Evolutionary conservation across 1,140 invertebrate species (phyloP).

Genomic region (Leptinotarsa texana): DNA sequence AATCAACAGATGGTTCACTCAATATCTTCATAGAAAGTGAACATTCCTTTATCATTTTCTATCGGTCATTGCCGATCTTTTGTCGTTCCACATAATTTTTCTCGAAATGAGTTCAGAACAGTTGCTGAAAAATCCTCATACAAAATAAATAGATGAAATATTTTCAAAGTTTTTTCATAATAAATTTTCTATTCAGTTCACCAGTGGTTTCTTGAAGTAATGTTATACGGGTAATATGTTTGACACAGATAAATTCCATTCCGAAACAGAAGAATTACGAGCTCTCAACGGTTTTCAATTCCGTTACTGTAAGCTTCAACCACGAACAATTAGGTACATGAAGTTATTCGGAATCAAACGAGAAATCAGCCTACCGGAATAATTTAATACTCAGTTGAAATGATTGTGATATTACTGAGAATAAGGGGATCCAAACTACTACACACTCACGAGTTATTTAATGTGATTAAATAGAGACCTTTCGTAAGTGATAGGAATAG

Average conservation of each 20-base stretch:
- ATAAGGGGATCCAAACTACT: not conserved
- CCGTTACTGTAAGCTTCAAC: not conserved
- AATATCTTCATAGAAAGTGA: too few relatives aligned
- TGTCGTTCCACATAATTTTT: too few relatives aligned
- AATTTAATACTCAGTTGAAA: slow-evolving; percentile 1
- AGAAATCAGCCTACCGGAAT: not conserved
- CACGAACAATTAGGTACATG: not conserved
- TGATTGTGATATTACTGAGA: slow-evolving; percentile 6
- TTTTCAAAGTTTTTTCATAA: not conserved
- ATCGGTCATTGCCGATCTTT: too few relatives aligned
- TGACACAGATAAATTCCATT: not conserved
- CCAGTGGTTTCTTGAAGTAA: not conserved
- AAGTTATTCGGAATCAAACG: not conserved
- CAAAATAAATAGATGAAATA: too few relatives aligned
- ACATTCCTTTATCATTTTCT: too few relatives aligned
- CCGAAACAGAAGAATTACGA: not conserved
- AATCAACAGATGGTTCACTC: too few relatives aligned
- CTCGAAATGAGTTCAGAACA: too few relatives aligned
- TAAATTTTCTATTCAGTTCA: not conserved
- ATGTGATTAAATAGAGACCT: not conserved
- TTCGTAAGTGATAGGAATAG: too few relatives aligned
- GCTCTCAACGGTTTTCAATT: not conserved
- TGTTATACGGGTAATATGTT: not conserved
- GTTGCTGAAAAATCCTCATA: too few relatives aligned
- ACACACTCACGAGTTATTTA: not conserved